Conservation (phyloP, 2,797 vertebrate species). For the Syndactyla subalaris region DNA sequence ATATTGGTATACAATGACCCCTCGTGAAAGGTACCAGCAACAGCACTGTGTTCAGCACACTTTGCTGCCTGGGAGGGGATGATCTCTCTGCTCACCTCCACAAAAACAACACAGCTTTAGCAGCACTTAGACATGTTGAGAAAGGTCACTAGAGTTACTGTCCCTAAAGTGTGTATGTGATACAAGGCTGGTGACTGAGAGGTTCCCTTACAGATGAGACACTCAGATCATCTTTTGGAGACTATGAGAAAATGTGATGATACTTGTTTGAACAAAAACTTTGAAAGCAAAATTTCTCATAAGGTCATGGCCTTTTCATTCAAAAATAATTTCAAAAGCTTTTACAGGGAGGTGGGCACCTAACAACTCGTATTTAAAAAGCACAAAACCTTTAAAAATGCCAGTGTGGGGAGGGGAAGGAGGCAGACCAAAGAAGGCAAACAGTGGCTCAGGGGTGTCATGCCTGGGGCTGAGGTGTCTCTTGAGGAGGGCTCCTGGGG, state of each 20-base stretch:
- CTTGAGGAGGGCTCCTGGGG: not conserved
- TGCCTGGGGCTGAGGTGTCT: no score
- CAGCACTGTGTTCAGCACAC: not conserved
- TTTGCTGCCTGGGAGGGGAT: slow-evolving; percentile 3
- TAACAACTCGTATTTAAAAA: not conserved
- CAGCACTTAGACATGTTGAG: not conserved
- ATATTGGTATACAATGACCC: not conserved
- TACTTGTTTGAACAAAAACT: not conserved
- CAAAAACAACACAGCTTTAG: not conserved
- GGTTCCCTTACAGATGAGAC: not conserved
- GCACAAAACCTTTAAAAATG: not conserved
- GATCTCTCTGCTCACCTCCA: not conserved
- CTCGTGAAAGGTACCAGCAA: not conserved
- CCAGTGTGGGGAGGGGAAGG: not conserved
- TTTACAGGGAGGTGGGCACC: not conserved
- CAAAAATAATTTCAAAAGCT: not conserved
- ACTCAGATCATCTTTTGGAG: not conserved
- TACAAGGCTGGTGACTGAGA: not conserved
- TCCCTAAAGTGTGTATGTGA: not conserved
- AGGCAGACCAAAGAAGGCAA: not conserved
- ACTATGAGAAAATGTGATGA: not conserved
- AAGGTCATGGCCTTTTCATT: not conserved
- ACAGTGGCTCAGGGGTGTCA: not conserved
- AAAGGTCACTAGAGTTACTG: not conserved
- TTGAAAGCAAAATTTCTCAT: not conserved